Conservation (phyloP, 2,888 invertebrate species). For the Microchrysa polita region DNA sequence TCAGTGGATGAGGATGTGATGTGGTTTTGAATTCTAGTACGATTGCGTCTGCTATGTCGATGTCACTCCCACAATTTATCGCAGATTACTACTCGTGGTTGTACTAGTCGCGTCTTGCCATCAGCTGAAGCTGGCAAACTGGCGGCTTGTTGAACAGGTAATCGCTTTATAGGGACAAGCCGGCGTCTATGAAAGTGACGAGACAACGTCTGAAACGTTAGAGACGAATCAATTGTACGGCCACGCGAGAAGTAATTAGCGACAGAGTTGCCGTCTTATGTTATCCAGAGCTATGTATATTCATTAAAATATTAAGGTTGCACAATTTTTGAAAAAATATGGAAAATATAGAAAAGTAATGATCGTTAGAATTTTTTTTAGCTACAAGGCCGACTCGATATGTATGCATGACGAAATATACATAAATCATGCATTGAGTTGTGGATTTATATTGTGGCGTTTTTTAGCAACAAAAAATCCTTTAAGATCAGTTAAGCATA, state of each 20-base stretch:
- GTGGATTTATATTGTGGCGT: too few species aligned
- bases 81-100: background rate
- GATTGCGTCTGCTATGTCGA: too few species aligned
- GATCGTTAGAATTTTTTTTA: too few species aligned
- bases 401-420: too few species aligned
- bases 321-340: too few species aligned
- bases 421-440: too few species aligned
- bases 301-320: too few species aligned
- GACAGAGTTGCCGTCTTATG: constrained; percentile 13
- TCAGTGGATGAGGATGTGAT: background rate
- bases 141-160: constrained; percentile 40
- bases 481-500: too few species aligned
- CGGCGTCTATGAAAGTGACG: constrained; percentile 21
- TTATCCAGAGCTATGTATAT: too few species aligned
- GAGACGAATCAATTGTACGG: constrained; percentile 19
- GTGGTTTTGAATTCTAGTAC: background rate
- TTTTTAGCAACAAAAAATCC: too few species aligned
- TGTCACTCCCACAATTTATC: constrained; percentile 23
- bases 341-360: too few species aligned
- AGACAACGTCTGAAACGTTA: background rate
- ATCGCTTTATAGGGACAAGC: constrained; percentile 43
- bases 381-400: too few species aligned
- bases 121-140: constrained; percentile 39
- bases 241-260: background rate
- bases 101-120: constrained; percentile 26